Base-by-base conservation (phyloP, 2,888 invertebrate genomes). In the Drosophila infuscata region DNA sequence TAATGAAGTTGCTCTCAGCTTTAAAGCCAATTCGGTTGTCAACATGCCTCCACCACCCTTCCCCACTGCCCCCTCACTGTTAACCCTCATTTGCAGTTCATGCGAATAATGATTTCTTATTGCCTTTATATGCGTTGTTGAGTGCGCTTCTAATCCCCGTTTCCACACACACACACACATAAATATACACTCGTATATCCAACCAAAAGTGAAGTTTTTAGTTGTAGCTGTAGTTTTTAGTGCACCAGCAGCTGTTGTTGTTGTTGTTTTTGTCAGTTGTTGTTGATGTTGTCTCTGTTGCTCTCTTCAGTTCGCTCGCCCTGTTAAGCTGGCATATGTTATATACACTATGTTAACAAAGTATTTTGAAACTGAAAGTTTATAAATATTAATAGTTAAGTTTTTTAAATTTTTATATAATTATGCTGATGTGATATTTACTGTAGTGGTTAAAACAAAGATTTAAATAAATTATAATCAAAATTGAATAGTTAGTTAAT, bases 1-100 rank as follows among this genome's bases (percentile, higher is more conserved):
- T 60, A 82, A 80, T 79, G 36, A 65, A 79, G 51, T 41, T 41
- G 29, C 32, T 36, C 9, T 52, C 12, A 56, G 38, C 30, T 51
- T 41, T 61, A 33, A 48, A 51, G 60, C 49, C 52, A 59, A 46
- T 58, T 62, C 57, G 35, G 46, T 46, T 46, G 46, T 46, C 15
- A 46, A 25, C 46, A 46, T 25, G 46, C 25, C 4, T 46, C 8
- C 25, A 15, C 46, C 20, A 12, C 15, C 7, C 7, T 6, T 15
- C 25, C 6, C 9, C 49, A 46, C 9, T 41, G 9, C 7, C 25
- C 6, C 25, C 6, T 12, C 46, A 46, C 46, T 25, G 25, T 25
- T 5, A 25, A 48, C 38, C 48, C 51, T n/a, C 32, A n/a, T 20
- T 30, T 38, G 38, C 11, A 49, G 29, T 33, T 36, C 35, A 43